Percentiles rank a stretch among this genome's conserved stretches.
Conservation (phyloP, 2,797 vertebrate species). For the Benthosema pterotum region DNA sequence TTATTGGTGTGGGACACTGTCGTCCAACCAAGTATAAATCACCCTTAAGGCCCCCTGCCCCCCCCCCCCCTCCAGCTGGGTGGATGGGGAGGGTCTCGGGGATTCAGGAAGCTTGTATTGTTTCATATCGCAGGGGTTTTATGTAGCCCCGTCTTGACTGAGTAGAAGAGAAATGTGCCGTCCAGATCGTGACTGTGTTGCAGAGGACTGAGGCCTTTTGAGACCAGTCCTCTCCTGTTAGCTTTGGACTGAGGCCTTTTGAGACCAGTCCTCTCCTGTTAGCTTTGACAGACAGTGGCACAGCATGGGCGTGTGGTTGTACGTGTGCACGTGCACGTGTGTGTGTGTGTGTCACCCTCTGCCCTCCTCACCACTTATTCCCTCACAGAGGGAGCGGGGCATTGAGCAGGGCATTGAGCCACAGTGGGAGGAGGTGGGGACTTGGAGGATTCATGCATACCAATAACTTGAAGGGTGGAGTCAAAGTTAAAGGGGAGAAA, state of each 20-base stretch:
- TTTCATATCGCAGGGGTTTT: conserved; percentile 57
- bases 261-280: conserved; percentile 18
- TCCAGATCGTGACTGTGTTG: conserved; percentile 56
- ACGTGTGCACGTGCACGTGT: background rate
- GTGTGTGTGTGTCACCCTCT: background rate
- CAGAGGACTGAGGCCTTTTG: conserved; percentile 19
- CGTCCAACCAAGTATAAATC: no score
- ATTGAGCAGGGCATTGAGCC: no score
- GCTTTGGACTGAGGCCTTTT: no score
- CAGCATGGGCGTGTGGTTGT: background rate
- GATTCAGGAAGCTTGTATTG: conserved; percentile 48
- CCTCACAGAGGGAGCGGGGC: no score
- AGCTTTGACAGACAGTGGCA: conserved; percentile 31
- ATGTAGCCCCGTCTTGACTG: conserved; percentile 44
- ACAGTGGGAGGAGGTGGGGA: no score
- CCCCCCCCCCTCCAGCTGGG: conserved; percentile 39
- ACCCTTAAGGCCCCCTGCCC: background rate
- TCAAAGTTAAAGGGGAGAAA: no score
- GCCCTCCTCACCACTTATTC: no score
- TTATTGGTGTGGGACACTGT: no score
- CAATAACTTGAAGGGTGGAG: no score
- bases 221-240: no score
- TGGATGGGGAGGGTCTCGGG: conserved; percentile 28
- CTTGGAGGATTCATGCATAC: no score
- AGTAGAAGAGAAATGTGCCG: conserved; percentile 51